Evolutionary conservation across 1,140 invertebrate genomes (phyloP), one percentile per base, ranked within the genome.

Genomic region (Lepidotrigona ventralis): DNA sequence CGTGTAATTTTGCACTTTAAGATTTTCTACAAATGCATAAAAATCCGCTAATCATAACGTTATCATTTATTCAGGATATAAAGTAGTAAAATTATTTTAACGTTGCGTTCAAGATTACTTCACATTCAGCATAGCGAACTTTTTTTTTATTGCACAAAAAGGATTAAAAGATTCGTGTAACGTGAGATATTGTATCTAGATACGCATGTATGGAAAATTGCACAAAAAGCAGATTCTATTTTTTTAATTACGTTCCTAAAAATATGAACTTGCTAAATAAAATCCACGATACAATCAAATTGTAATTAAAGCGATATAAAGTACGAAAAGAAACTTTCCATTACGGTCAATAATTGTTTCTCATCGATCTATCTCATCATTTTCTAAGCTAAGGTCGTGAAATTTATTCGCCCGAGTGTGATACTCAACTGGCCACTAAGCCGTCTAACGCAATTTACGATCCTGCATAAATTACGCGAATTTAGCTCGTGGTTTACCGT

Each of bases 361-460:
- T 46, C 39, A 33, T 33, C 33, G 4, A 3, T 33, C 33, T 33
- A 33, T 46, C 39, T 46, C 39, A 33, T 66, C n/a, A 63, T 29
- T 2, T 17, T 19, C 6, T 66, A 68, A 11, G 58, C n/a, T 29
- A 23, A 17, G 8, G 5, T 26, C 29, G 21, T 17, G 11, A 51
- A 23, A 74, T 23, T 74, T 58, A 51, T 19, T n/a, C n/a, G 15
- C 11, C 66, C n/a, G 15, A 53, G 60, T 21, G 53, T 21, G 17
- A 77, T 33, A 53, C 51, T 66, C 64, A 29, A 64, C 64, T 64
- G 23, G 17, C 0, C 26, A 15, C 5, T 77, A 23, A 64, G n/a
- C 39, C 58, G 46, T 51, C 73, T 63, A 3, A 51, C 21, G 51
- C 17, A 58, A 79, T 79, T 79, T 79, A 79, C 12, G 29, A 23